These are phyloP conservation scores for Phoronis australis DNA, from an alignment of 2,888 invertebrate genomes.

Conservation along the genomic window DNA sequence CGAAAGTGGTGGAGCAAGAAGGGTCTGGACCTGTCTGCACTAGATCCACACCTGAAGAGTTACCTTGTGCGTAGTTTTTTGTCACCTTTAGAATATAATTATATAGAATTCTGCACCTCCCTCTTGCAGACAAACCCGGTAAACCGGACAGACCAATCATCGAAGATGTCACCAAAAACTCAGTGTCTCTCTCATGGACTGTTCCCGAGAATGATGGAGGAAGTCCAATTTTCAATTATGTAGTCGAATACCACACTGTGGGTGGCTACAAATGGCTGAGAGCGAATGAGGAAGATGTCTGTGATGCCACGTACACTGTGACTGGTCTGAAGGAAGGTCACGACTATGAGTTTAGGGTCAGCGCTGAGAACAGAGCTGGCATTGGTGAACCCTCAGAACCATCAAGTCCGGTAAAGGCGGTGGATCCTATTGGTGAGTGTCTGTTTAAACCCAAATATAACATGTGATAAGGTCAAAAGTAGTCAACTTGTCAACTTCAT, in stretches of 20 bases:
- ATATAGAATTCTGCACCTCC: no score
- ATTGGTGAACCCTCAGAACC: constrained; percentile 40
- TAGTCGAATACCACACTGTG: constrained; percentile 35
- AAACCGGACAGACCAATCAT: constrained; percentile 43
- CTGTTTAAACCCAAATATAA: no score
- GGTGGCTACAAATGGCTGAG: constrained; percentile 29
- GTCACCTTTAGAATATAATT: no score
- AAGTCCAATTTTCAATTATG: constrained; percentile 43
- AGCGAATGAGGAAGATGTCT: constrained; percentile 19
- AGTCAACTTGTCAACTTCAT: no score
- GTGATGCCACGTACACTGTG: constrained; percentile 44
- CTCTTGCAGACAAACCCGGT: constrained; percentile 36
- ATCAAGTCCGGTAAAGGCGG: constrained; percentile 34
- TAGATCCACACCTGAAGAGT: no score
- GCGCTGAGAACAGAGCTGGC: constrained; percentile 52
- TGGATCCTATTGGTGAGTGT: constrained; percentile 31
- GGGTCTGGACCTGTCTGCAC: no score
- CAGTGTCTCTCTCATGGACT: constrained; percentile 43
- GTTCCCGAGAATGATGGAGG: constrained; percentile 49
- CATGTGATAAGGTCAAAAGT: no score
- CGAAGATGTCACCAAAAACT: constrained; percentile 37
- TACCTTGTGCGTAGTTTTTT: no score
- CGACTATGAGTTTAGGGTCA: constrained; percentile 50
- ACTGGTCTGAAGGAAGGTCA: constrained; percentile 40
- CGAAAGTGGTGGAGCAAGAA: no score